These are phyloP conservation scores for Gobio gobio DNA, from an alignment of 2,113 vertebrate species.

Conservation along the genomic window DNA sequence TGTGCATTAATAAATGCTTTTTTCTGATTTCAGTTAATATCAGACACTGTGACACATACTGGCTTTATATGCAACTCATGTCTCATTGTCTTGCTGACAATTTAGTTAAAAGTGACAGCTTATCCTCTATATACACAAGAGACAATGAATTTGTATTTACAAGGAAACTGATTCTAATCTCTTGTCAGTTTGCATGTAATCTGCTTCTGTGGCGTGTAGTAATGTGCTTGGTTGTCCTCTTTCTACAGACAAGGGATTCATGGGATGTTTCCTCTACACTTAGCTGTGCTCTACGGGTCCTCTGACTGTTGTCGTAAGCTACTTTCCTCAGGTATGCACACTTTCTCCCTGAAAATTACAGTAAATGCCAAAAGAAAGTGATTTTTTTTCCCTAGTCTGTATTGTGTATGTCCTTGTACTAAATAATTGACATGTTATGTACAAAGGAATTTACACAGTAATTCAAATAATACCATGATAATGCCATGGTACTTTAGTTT, in stretches of 20 bases:
- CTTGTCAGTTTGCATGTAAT: background rate
- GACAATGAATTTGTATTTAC: slow-evolving; percentile 15
- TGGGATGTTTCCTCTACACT: slow-evolving; percentile 96
- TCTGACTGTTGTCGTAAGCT: slow-evolving; percentile 98
- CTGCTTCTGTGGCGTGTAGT: background rate
- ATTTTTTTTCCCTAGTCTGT: background rate
- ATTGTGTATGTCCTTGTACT: background rate
- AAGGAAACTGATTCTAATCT: background rate
- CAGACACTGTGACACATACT: background rate
- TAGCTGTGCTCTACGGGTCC: slow-evolving; percentile 94
- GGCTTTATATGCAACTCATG: background rate
- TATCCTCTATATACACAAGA: background rate
- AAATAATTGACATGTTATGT: background rate
- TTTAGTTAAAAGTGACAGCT: background rate
- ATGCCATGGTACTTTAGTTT: no score
- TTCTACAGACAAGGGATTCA: slow-evolving; percentile 87
- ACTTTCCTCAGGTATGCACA: slow-evolving; percentile 86
- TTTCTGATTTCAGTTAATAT: background rate
- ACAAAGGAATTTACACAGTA: background rate
- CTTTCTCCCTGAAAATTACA: background rate
- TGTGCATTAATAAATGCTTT: no score
- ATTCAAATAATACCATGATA: background rate
- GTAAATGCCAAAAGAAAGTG: background rate
- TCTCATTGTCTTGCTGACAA: background rate
- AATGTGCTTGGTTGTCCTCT: background rate